Evolutionary conservation across 2,797 vertebrate species (phyloP).

Genomic region (Phoeniculus purpureus): DNA sequence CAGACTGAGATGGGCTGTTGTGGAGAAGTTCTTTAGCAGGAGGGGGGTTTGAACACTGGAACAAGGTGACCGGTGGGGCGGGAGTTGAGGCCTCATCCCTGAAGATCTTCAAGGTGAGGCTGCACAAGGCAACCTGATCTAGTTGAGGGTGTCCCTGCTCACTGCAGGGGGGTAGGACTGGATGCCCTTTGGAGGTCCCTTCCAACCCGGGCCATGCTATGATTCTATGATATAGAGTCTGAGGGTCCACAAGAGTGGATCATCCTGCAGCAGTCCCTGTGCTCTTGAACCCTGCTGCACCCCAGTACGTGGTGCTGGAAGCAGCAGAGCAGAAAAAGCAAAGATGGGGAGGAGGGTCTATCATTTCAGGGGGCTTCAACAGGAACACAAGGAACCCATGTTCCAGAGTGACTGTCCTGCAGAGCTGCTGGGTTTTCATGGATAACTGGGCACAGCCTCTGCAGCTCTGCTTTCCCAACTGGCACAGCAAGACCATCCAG

Average conservation of each 20-base stretch:
- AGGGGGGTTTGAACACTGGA: too few relatives aligned
- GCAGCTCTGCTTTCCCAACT: not conserved
- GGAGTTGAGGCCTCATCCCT: too few relatives aligned
- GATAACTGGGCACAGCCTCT: not conserved
- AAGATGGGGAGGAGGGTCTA: not conserved
- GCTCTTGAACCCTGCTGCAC: not conserved
- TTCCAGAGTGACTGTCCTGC: not conserved
- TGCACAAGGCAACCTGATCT: too few relatives aligned
- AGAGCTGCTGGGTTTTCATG: not conserved
- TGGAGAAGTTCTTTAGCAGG: too few relatives aligned
- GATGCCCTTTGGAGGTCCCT: too few relatives aligned
- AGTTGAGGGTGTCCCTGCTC: too few relatives aligned
- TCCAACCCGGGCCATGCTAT: too few relatives aligned
- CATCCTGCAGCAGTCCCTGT: not conserved
- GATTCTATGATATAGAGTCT: not conserved
- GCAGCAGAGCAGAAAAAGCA: not conserved
- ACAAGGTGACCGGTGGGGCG: too few relatives aligned
- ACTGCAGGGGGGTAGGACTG: too few relatives aligned
- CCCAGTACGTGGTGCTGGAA: not conserved
- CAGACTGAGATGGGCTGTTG: too few relatives aligned
- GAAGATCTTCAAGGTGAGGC: too few relatives aligned
- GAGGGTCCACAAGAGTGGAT: not conserved
- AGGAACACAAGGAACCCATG: fast-evolving
- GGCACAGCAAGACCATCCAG: not conserved
- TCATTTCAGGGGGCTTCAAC: fast-evolving